Evolutionary conservation across 2,797 vertebrate genomes (phyloP).

Genomic region (Pteropus rufus): DNA sequence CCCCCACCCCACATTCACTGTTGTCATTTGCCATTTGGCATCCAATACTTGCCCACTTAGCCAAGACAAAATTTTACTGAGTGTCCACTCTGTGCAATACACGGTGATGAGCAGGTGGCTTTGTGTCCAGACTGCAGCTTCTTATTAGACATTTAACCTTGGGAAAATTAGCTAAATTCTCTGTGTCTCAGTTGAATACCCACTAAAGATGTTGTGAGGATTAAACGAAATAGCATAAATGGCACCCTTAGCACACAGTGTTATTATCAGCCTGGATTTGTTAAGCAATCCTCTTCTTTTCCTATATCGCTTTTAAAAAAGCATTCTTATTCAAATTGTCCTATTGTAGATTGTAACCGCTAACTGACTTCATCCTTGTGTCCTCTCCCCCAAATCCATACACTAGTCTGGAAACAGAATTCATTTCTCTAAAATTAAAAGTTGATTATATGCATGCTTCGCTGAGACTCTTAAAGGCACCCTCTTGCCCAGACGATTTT

Average conservation of each 20-base stretch:
- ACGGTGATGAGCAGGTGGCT: neutral
- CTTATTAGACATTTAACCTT: neutral
- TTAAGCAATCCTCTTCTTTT: neutral
- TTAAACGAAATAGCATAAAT: neutral
- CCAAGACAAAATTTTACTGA: no score
- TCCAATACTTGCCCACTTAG: neutral
- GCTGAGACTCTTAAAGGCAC: neutral
- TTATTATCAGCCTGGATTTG: neutral
- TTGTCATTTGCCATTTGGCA: neutral
- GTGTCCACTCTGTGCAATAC: neutral
- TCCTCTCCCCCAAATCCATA: neutral
- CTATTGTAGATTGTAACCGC: neutral
- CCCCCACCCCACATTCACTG: no score
- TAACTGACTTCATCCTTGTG: neutral
- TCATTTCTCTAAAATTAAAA: neutral
- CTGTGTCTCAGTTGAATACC: neutral
- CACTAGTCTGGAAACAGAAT: neutral
- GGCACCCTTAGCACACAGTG: neutral
- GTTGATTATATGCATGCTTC: neutral
- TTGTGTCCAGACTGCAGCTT: neutral
- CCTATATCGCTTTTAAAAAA: neutral
- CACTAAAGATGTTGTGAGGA: neutral
- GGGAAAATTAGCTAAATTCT: neutral
- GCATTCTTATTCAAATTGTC: neutral
- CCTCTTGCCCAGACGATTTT: neutral